phyloP scores from a whole-genome alignment of 35 echinoderm and acorn worm genomes.

The Apostichopus japonicus region DNA sequence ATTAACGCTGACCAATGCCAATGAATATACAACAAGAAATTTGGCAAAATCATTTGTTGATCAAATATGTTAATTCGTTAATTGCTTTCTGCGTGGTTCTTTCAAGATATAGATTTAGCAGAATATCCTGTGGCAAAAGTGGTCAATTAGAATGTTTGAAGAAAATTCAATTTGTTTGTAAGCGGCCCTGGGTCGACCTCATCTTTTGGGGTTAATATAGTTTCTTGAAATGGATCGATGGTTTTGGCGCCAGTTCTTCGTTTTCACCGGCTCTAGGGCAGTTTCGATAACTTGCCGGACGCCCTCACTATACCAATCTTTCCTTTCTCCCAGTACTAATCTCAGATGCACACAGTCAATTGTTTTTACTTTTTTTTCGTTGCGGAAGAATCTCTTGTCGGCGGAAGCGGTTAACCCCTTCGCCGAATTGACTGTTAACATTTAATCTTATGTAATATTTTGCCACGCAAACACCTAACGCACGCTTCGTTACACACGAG shows the following conservation, averaged over 20 bases:
- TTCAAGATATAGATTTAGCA: background rate
- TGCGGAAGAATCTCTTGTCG: background rate
- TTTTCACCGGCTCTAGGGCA: constrained; percentile 25
- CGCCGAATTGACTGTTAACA: constrained; percentile 22
- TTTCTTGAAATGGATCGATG: constrained; percentile 49
- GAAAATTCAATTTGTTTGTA: constrained; percentile 47
- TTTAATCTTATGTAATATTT: background rate
- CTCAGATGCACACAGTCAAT: background rate
- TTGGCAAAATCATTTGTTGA: background rate
- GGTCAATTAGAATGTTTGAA: constrained; percentile 44
- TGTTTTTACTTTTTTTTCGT: background rate
- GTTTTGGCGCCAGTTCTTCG: constrained; percentile 1
- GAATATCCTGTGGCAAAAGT: constrained; percentile 39
- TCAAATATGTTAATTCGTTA: background rate
- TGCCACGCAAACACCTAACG: constrained; percentile 7
- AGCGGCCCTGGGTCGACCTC: constrained; percentile 24
- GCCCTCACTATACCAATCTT: constrained; percentile 12
- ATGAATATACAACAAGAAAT: background rate
- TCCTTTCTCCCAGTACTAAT: background rate
- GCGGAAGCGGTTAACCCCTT: constrained; percentile 18
- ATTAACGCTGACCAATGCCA: no score
- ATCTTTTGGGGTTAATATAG: constrained; percentile 24
- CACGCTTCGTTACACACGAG: constrained; percentile 15
- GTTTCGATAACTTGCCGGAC: background rate
- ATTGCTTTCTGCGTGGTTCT: background rate